Evolutionary conservation across 1,140 invertebrate species (phyloP).

Genomic region (Scaptodrosophila lebanonensis): DNA sequence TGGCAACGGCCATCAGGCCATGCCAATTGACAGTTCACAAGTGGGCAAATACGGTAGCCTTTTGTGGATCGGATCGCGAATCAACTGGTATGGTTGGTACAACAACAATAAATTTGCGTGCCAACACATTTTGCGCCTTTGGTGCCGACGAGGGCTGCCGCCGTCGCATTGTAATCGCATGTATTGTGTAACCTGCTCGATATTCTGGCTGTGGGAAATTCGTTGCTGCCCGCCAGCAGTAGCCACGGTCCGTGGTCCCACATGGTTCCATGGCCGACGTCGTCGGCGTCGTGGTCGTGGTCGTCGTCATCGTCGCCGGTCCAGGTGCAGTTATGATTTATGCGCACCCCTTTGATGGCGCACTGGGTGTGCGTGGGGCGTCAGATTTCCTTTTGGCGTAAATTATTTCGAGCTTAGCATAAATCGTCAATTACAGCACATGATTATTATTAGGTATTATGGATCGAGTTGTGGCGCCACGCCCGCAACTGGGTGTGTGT

Average conservation of each 20-base stretch:
- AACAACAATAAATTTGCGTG: constrained; percentile 71
- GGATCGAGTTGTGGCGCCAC: too few relatives aligned
- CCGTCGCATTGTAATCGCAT: too few relatives aligned
- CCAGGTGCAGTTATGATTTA: constrained; percentile 74
- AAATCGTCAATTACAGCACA: constrained; percentile 73
- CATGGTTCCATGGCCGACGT: too few relatives aligned
- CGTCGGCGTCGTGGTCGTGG: too few relatives aligned
- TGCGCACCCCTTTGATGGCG: constrained; percentile 15
- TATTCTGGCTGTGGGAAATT: constrained; percentile 66
- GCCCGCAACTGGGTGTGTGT: too few relatives aligned
- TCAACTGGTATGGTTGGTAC: constrained; percentile 35
- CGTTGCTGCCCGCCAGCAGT: constrained; percentile 34
- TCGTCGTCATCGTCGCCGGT: background rate
- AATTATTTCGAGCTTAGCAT: constrained; percentile 73
- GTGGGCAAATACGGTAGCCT: constrained; percentile 65
- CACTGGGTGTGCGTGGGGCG: constrained; percentile 35
- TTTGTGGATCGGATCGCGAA: constrained; percentile 57
- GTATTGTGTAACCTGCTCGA: constrained; percentile 61
- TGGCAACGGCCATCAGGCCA: background rate
- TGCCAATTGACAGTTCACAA: too few relatives aligned
- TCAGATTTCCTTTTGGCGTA: constrained; percentile 62
- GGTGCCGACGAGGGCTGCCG: constrained; percentile 13
- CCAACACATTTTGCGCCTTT: constrained; percentile 52
- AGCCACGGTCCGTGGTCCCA: too few relatives aligned
- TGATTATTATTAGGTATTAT: constrained; percentile 73